Evolutionary conservation across 2,888 invertebrate genomes (phyloP), one percentile per base, ranked within the genome.

Genomic region (Antheraea yamamai): DNA sequence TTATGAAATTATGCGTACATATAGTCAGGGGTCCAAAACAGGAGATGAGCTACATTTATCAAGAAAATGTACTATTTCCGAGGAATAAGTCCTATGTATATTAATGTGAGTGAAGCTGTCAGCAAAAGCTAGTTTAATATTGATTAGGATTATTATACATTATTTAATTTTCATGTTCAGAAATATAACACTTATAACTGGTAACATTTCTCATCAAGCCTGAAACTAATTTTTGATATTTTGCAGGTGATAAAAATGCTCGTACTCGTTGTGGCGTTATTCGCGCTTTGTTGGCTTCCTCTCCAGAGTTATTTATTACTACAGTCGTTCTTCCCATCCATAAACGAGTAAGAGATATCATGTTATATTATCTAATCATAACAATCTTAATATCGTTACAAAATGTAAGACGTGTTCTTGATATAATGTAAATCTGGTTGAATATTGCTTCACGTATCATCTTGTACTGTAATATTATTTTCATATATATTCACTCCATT

Each of bases 171-270:
- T 10, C 61, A 61, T n/a, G 10, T 23, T 61, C 23, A 61, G 1
- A 66, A 16, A 2, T 10, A 58, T 1, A 64, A 16, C 26, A 66
- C 14, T 12, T 30, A 30, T 30, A 66, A 26, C 12, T 23, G 39
- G 23, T 47, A 71, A 30, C 16, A 26, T 18, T 73, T 73, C 18
- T 8, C 23, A 30, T 8, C 4, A 6, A 7, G 35, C 7, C 10
- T 61, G 14, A 51, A 64, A 8, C 39, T 10, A 18, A 39, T 61
- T 55, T 39, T 39, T n/a, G 64, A 51, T 75, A 20, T 70, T 74
- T 74, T 47, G 30, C 95, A 98, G 98, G 97, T 98, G 79, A 97
- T 98, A 86, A 98, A 98, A 95, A 98, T 98, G 98, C 93, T 98
- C 87, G 97, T 98, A 72, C 96, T 97, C 75, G 98, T 98, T 30